These are phyloP conservation scores for Chunga burmeisteri DNA, from an alignment of 2,113 vertebrate species.

Conservation along the genomic window DNA sequence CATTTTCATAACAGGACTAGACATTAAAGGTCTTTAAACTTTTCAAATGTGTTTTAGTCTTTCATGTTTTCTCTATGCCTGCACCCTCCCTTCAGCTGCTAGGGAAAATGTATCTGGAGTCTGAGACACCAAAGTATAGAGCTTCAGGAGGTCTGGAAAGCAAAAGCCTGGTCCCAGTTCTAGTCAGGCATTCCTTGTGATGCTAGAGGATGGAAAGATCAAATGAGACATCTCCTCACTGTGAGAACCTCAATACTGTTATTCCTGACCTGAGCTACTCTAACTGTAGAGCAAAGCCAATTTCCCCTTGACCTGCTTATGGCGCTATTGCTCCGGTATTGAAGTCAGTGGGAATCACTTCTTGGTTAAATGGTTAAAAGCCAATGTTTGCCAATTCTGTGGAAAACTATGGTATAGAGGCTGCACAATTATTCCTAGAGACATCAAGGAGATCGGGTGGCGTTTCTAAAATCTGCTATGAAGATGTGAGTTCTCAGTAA, in stretches of 20 bases:
- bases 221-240: not conserved
- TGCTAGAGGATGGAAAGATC: not conserved
- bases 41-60: not conserved
- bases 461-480: not conserved
- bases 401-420: not conserved
- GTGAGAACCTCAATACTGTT: not conserved
- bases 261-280: not conserved
- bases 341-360: not conserved
- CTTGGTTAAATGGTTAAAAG: not conserved
- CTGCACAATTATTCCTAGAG: not conserved
- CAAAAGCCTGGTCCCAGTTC: conserved; percentile 5
- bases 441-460: not conserved
- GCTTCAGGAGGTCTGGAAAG: not conserved
- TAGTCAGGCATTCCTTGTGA: not conserved
- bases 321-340: not conserved
- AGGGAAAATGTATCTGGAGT: not conserved
- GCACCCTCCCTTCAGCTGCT: not conserved
- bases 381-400: not conserved
- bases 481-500: not conserved
- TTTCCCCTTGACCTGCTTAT: not conserved
- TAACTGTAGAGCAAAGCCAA: not conserved
- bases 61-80: not conserved
- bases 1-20: not conserved
- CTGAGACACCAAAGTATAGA: not conserved
- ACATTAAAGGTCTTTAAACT: not conserved